Conservation (phyloP, 2,888 invertebrate genomes). For the Drosophila algonquin region DNA sequence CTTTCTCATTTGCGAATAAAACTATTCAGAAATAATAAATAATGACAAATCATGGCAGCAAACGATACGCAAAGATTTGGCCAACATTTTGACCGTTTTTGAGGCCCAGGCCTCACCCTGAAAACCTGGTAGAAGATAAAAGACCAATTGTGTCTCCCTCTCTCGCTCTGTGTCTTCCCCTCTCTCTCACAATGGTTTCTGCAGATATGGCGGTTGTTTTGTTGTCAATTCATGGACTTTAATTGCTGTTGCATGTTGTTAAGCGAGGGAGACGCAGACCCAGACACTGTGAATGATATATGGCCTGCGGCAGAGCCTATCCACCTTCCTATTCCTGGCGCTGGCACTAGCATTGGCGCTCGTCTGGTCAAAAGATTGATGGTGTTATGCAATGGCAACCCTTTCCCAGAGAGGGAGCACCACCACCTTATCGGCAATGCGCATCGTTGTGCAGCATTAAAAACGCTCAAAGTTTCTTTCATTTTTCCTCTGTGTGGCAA, state of each 20-base stretch:
- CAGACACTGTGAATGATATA: slow-evolving; percentile 65
- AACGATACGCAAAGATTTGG: slow-evolving; percentile 44
- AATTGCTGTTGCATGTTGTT: slow-evolving; percentile 60
- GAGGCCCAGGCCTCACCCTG: slow-evolving; percentile 65
- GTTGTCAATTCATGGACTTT: slow-evolving; percentile 74
- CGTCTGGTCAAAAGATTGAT: slow-evolving; percentile 75
- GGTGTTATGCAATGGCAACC: slow-evolving; percentile 72
- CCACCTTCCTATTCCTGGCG: slow-evolving; percentile 16
- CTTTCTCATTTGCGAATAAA: neutral
- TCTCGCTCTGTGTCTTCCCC: neutral
- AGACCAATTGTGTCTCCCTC: slow-evolving; percentile 22
- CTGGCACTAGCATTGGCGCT: neutral
- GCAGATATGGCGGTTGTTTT: slow-evolving; percentile 57
- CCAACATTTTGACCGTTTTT: slow-evolving; percentile 55
- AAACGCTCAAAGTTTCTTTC: slow-evolving; percentile 58
- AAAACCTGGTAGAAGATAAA: slow-evolving; percentile 3
- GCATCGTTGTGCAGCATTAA: slow-evolving; percentile 45
- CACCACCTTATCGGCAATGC: slow-evolving; percentile 50
- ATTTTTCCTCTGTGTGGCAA: neutral
- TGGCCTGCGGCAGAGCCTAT: slow-evolving; percentile 66
- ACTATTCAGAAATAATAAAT: slow-evolving; percentile 12
- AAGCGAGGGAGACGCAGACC: slow-evolving; percentile 14
- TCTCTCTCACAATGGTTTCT: slow-evolving; percentile 35
- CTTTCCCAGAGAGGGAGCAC: slow-evolving; percentile 47
- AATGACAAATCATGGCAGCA: slow-evolving; percentile 56